phyloP scores from a whole-genome alignment of 2,888 invertebrate genomes.

The Lepidocyrtinus sp. region DNA sequence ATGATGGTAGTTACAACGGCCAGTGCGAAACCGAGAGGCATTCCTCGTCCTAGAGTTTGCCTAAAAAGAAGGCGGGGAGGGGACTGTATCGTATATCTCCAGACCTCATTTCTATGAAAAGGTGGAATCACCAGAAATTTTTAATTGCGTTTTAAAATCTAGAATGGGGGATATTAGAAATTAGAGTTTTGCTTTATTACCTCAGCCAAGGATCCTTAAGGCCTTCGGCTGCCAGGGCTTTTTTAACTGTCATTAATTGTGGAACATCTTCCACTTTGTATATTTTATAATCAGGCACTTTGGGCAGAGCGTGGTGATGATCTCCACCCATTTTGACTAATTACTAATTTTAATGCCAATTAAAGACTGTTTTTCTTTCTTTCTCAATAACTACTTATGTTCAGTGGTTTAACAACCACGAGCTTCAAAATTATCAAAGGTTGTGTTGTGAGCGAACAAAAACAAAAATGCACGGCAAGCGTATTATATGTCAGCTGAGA shows the following conservation, averaged over 20 bases:
- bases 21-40: conserved; percentile 78
- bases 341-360: too few species aligned
- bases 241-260: conserved; percentile 78
- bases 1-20: conserved; percentile 76
- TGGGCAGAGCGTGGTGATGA: conserved; percentile 76
- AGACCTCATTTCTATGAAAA: conserved; percentile 83
- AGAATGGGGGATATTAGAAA: neutral
- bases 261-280: conserved; percentile 83
- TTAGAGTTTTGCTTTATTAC: conserved; percentile 75
- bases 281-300: conserved; percentile 81
- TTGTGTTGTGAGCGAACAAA: too few species aligned
- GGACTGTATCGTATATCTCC: conserved; percentile 82
- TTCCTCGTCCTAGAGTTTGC: conserved; percentile 75
- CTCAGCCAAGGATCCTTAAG: conserved; percentile 90
- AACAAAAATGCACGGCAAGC: too few species aligned
- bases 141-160: neutral
- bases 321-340: conserved; percentile 73
- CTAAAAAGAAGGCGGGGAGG: conserved; percentile 1
- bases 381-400: too few species aligned
- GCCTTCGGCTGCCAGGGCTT: conserved; percentile 80
- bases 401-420: too few species aligned
- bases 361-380: too few species aligned
- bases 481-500: too few species aligned
- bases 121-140: neutral
- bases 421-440: too few species aligned